Evolutionary conservation across 2,113 vertebrate species (phyloP), one percentile per base, ranked within the genome.

Genomic region (Corythoichthys intestinalis): DNA sequence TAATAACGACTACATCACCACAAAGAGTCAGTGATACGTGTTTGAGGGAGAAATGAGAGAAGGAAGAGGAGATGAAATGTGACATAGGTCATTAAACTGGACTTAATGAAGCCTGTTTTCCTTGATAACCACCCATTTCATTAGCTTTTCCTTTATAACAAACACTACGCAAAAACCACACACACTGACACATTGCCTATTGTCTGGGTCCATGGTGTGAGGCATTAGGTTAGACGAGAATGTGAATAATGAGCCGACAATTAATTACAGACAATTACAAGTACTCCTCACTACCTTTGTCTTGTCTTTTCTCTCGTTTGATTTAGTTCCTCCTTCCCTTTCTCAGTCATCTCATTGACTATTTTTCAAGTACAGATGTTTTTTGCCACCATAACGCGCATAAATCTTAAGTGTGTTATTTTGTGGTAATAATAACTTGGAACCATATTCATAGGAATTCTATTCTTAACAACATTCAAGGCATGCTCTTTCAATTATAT

Each of bases 111-210:
- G 77, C 80, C 74, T 77, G 78, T 76, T 81, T 75, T 70, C 73
- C 62, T 84, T 80, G 77, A 84, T 84, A 85, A 84, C 74, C 76
- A 85, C 77, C 77, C 81, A 82, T 82, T 86, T 78, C 81, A 88
- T 88, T 86, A 81, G 69, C 63, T 39, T 70, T 75, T 72, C 62
- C 69, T 63, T 63, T 72, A 38, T 68, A 76, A 70, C n/a, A 46
- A 11, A 34, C 11, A 47, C 20, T 20, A 47, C 20, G 47, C n/a
- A 46, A 84, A 82, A 73, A 73, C 49, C 41, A 57, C 74, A 54
- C 53, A 11, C 52, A 6, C 6, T 28, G 7, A 53, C 56, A 13
- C 8, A 41, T 41, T 37, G 62, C 62, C 73, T 66, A 53, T 70
- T 69, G 77, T 74, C 72, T 75, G 70, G 20, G 28, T 70, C 47